A percentile compares a stretch with the other conserved stretches of the same genome.
These are phyloP conservation scores for Hippocampus abdominalis DNA, from an alignment of 2,113 vertebrate species.

Conservation along the genomic window DNA sequence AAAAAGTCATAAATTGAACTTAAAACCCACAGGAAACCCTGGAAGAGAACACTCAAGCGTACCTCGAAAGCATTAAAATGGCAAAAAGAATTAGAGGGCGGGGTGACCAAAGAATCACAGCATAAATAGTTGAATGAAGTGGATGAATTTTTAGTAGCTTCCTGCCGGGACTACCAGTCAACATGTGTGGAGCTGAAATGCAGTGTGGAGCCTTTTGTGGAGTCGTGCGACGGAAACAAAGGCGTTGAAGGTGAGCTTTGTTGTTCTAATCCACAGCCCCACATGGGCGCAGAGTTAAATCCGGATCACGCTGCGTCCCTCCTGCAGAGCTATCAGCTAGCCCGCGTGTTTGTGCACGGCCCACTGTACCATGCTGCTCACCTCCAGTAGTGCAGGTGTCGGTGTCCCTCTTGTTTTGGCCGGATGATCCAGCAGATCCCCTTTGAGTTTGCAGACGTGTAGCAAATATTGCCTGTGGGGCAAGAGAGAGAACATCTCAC, in stretches of 20 bases:
- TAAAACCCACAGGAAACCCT: too few species aligned
- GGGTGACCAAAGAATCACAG: not conserved
- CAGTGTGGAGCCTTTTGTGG: conserved; percentile 25
- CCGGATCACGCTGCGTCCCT: conserved; percentile 34
- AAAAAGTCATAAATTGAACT: too few species aligned
- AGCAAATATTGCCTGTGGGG: conserved; percentile 16
- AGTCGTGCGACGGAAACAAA: conserved; percentile 34
- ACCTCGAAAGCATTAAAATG: not conserved
- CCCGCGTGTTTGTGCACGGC: conserved; percentile 29
- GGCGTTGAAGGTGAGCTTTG: conserved; percentile 29
- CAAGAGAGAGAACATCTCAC: conserved; percentile 1
- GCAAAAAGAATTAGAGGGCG: not conserved
- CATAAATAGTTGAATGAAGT: conserved; percentile 39
- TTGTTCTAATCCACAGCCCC: conserved; percentile 23
- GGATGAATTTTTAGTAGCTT: conserved; percentile 49
- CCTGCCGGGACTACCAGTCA: conserved; percentile 51
- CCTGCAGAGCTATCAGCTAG: conserved; percentile 38
- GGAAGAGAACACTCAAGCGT: too few species aligned
- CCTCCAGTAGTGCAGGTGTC: conserved; percentile 56
- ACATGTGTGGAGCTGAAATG: conserved; percentile 49
- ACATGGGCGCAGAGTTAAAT: conserved; percentile 34
- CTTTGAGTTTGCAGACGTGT: conserved; percentile 36
- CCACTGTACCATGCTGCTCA: conserved; percentile 56
- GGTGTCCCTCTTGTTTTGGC: conserved; percentile 58
- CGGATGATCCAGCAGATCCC: conserved; percentile 50